Evolutionary conservation across 2,888 invertebrate species (phyloP).

Genomic region (Standfussiana lucernea): DNA sequence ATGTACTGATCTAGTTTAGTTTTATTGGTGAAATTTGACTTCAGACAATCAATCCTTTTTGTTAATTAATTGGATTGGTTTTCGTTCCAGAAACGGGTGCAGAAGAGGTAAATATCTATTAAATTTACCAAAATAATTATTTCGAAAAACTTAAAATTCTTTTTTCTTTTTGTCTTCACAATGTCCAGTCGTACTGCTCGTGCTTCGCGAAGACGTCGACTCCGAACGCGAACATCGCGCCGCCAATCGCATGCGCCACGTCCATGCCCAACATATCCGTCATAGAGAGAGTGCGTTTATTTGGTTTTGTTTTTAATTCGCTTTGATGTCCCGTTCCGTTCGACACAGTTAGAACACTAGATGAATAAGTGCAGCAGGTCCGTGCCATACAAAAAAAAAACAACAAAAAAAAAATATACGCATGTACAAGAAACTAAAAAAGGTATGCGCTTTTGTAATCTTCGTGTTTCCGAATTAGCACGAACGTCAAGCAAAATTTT

Average conservation of each 20-base stretch:
- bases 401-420: not conserved
- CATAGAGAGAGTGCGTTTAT: conserved; percentile 74
- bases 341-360: not conserved
- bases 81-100: not conserved
- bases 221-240: conserved; percentile 62
- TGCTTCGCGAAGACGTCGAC: conserved; percentile 66
- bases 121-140: not conserved
- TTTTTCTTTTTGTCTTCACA: conserved; percentile 9
- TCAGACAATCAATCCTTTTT: not conserved
- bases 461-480: not conserved
- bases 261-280: conserved; percentile 69
- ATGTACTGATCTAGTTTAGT: not conserved
- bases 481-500: not conserved
- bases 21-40: not conserved
- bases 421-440: not conserved
- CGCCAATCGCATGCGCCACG: conserved; percentile 30
- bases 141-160: not conserved
- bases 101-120: not conserved
- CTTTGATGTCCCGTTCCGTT: conserved; percentile 29
- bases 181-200: conserved; percentile 19
- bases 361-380: not conserved
- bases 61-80: not conserved
- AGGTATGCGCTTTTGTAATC: not conserved
- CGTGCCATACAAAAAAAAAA: not conserved
- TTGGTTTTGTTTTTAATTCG: conserved; percentile 32